Base-by-base conservation (phyloP, 2,888 invertebrate species). In the Acronicta leporina region DNA sequence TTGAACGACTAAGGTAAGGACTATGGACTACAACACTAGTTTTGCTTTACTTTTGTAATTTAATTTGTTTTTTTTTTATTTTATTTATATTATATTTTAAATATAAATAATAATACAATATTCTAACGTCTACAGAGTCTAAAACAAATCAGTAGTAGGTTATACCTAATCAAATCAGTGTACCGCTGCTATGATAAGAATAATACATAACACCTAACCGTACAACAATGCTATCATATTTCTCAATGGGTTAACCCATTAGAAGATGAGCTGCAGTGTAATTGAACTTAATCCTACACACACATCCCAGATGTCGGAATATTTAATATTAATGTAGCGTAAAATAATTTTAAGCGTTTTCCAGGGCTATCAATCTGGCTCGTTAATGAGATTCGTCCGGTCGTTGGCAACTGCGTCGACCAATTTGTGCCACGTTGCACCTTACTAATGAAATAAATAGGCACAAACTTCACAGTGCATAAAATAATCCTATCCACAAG, bases 351-450 rank as follows among this genome's bases (percentile, higher is more conserved):
- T 79, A 87, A 91, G 82, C 87, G 86, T 92, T 92, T 92, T 90
- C 90, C 88, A 89, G 86, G 88, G 85, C 89, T 88, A 92, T 92
- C 91, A 92, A 92, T 92, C 91, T 88, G 85, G 82, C 59, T 82
- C 78, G 87, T 87, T 93, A 93, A 93, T 92, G 93, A 94, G 91
- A 91, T 92, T 91, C 87, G 87, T 84, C 86, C 89, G 88, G 87
- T 80, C 83, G 81, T 72, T 73, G 83, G 84, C 82, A 83, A 88
- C 87, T 86, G 87, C 89, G 83, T 85, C 85, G 83, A 86, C 86
- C 89, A 91, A 92, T 91, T 92, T 91, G 89, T 89, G 85, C 88
- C 84, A 86, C 88, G 88, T 87, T 87, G 89, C 88, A 86, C 83
- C 83, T 80, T 80, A 76, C 87, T 90, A 90, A 92, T 89, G 87